A percentile compares a stretch with the other conserved stretches of the same genome.
phyloP scores from a whole-genome alignment of 2,113 vertebrate genomes.

The Neolamprologus toae region DNA sequence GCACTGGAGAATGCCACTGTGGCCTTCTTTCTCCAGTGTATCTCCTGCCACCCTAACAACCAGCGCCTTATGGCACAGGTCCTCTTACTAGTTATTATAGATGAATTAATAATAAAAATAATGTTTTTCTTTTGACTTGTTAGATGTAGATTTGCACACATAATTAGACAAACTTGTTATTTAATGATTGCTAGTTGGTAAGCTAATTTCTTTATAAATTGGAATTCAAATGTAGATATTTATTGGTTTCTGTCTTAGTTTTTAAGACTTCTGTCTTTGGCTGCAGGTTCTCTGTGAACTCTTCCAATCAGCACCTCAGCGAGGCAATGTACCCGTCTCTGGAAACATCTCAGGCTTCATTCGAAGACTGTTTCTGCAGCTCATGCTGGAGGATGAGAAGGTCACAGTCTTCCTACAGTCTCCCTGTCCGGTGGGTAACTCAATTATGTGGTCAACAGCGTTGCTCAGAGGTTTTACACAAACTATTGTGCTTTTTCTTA shows the following conservation, averaged over 20 bases:
- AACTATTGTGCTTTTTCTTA: background rate
- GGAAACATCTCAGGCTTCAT: slow-evolving; percentile 99
- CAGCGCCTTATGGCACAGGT: slow-evolving; percentile 99
- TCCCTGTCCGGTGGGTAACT: slow-evolving; percentile 86
- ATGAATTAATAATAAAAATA: background rate
- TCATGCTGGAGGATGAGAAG: slow-evolving; percentile 99
- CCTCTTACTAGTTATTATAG: background rate
- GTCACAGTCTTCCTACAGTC: slow-evolving; percentile 98
- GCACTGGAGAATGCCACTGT: slow-evolving; percentile 95
- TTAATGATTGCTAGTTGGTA: background rate
- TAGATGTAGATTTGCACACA: background rate
- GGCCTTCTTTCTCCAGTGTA: slow-evolving; percentile 97
- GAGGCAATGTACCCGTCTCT: slow-evolving; percentile 86
- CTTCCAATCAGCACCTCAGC: slow-evolving; percentile 93
- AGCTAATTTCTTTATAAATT: background rate
- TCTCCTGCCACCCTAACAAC: slow-evolving; percentile 97
- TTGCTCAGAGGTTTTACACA: background rate
- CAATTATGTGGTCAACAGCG: background rate
- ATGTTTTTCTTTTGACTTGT: background rate
- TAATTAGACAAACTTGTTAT: background rate
- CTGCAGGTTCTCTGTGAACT: slow-evolving; percentile 94
- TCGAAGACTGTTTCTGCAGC: slow-evolving; percentile 91
- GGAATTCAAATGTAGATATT: background rate
- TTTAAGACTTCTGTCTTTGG: background rate
- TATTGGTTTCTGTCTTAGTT: background rate